Conservation (phyloP, 2,113 vertebrate genomes). For the Onychorhynchus coronatus region DNA sequence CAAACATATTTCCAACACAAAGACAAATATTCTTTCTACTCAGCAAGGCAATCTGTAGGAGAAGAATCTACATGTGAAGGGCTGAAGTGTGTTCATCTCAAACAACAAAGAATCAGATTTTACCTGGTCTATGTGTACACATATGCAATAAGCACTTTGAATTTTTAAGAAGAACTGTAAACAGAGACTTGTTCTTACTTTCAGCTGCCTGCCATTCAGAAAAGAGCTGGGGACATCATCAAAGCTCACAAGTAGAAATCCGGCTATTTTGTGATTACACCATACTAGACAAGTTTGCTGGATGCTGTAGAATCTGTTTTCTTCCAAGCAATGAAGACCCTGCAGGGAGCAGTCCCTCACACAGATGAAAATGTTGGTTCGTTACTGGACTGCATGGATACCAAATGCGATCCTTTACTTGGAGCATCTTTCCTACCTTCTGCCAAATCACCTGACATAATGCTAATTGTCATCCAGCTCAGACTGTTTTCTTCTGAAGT, state of each 20-base stretch:
- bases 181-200: not conserved
- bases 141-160: not conserved
- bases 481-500: not conserved
- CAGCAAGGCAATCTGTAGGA: not conserved
- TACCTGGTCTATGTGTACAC: fast-evolving
- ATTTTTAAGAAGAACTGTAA: not conserved
- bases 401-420: not conserved
- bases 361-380: not conserved
- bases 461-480: not conserved
- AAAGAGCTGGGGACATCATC: not conserved
- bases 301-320: not conserved
- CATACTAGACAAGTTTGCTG: not conserved
- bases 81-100: not conserved
- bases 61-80: not conserved
- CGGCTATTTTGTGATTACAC: not conserved
- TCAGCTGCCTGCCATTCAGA: not conserved
- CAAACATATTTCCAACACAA: not conserved
- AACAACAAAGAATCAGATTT: not conserved
- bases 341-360: not conserved
- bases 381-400: not conserved
- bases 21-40: not conserved
- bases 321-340: not conserved
- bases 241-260: not conserved
- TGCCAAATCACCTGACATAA: not conserved
- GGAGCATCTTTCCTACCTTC: not conserved